Base-by-base conservation (phyloP, 2,797 vertebrate genomes). In the Megalops cyprinoides region DNA sequence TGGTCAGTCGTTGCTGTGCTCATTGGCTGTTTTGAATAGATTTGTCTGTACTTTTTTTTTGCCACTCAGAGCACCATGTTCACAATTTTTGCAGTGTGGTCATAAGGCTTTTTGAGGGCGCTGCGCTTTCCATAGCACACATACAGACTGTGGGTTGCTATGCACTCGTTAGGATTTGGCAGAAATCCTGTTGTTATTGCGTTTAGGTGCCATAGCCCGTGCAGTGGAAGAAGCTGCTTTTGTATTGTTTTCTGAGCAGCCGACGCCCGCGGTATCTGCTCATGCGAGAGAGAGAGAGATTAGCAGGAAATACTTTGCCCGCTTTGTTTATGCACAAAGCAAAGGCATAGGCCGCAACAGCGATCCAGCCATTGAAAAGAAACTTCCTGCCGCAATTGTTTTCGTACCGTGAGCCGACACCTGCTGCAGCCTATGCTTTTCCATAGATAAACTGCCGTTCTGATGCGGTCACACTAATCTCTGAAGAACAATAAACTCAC, bases 371-470 rank as follows among this genome's bases (percentile, higher is more conserved):
- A 8, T 34, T 39, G 62, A 18, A 39, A 67, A 37, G 6, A 20
- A 15, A 39, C 31, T 65, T 67, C 62, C 62, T 39, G 62, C 34
- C 62, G 34, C 31, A 67, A 67, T 67, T 67, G 62, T 67, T 65
- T 60, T 65, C 65, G 62, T 12, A 67, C 18, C 34, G 12, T 7
- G 9, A 37, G 55, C 23, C 55, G 20, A 58, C n/a, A 58, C n/a
- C 55, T 58, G 28, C 60, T 31, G 10, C 31, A 34, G 60, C 60
- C 60, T 34, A 31, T 34, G 28, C 60, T 31, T 65, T 65, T 65
- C n/a, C 12, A 65, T 65, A 31, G 60, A 31, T 14, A 18, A 12
- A 14, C 60, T 65, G 60, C 60, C 60, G 34, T 14, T 14, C 60
- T 31, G 25, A 34, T 25, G 31, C 15, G 25, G 34, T 31, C 10